A percentile compares a stretch with the other conserved stretches of the same genome.
phyloP scores from a whole-genome alignment of 2,797 vertebrate genomes.

The Heteromormyrus szaboi region DNA sequence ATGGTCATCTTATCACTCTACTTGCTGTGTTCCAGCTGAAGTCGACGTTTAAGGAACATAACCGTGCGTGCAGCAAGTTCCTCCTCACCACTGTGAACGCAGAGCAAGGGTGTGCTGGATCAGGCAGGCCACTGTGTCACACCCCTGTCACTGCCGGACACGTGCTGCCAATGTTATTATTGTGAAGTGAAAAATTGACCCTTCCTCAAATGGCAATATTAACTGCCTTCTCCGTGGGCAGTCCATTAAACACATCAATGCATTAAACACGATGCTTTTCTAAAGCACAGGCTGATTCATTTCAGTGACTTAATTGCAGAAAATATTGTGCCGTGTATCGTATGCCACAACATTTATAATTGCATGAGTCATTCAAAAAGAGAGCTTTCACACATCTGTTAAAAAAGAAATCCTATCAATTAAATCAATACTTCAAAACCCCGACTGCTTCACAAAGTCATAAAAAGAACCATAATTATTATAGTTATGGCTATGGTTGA shows the following conservation, averaged over 20 bases:
- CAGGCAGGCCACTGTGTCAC: not conserved
- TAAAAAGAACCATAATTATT: conserved; percentile 13
- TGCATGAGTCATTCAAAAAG: not conserved
- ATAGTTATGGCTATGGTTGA: not conserved
- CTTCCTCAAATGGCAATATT: not conserved
- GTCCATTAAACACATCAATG: conserved; percentile 10
- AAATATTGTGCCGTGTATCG: not conserved
- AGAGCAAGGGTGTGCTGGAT: not conserved
- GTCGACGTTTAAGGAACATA: not conserved
- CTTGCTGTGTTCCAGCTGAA: not conserved
- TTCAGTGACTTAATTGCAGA: conserved; percentile 3
- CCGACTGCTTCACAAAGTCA: not conserved
- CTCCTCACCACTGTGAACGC: not conserved
- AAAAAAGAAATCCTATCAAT: conserved; percentile 11
- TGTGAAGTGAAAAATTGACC: not conserved
- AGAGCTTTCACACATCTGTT: not conserved
- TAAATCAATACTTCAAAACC: conserved; percentile 13
- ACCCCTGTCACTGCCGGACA: not conserved
- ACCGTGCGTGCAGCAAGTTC: not conserved
- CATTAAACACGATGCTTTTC: conserved; percentile 1
- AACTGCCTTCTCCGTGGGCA: not conserved
- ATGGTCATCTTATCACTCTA: not conserved
- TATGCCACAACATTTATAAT: not conserved
- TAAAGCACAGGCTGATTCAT: conserved; percentile 8
- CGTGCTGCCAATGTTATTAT: not conserved